These are phyloP conservation scores for Drosophila ogumai DNA, from an alignment of 1,140 invertebrate species.

Conservation along the genomic window DNA sequence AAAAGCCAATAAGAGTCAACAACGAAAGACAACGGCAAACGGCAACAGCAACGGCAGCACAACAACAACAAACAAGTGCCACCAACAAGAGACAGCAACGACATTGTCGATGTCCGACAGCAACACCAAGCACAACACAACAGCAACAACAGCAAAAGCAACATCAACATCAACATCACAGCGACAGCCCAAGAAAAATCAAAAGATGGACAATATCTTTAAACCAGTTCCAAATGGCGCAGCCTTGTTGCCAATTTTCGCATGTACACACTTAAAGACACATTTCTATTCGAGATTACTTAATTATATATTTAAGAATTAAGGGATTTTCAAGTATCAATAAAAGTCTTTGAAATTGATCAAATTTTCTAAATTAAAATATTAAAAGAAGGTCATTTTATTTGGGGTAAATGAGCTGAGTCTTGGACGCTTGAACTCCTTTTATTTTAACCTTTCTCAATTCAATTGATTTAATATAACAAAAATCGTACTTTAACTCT, in stretches of 20 bases:
- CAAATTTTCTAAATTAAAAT: no score
- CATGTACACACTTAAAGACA: conserved; percentile 26
- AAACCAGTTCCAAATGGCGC: conserved; percentile 71
- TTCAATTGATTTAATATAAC: background rate
- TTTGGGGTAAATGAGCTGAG: no score
- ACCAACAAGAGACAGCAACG: conserved; percentile 59
- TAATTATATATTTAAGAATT: conserved; percentile 1
- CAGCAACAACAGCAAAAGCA: conserved; percentile 38
- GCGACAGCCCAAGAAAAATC: conserved; percentile 76
- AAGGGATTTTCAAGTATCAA: background rate
- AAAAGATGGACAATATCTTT: conserved; percentile 83
- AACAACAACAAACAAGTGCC: conserved; percentile 44
- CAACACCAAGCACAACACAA: conserved; percentile 38
- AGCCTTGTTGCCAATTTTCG: conserved; percentile 77
- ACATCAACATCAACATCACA: conserved; percentile 54
- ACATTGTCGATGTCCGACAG: conserved; percentile 48
- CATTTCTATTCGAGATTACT: background rate
- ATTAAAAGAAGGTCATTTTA: no score
- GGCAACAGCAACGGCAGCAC: conserved; percentile 30
- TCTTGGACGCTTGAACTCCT: no score
- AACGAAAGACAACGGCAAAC: conserved; percentile 58
- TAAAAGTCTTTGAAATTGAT: background rate
- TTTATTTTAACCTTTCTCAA: background rate
- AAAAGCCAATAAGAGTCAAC: conserved; percentile 82
- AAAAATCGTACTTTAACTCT: background rate